These are phyloP conservation scores for Odiellus spinosus DNA, from an alignment of 2,888 invertebrate species.

Conservation along the genomic window DNA sequence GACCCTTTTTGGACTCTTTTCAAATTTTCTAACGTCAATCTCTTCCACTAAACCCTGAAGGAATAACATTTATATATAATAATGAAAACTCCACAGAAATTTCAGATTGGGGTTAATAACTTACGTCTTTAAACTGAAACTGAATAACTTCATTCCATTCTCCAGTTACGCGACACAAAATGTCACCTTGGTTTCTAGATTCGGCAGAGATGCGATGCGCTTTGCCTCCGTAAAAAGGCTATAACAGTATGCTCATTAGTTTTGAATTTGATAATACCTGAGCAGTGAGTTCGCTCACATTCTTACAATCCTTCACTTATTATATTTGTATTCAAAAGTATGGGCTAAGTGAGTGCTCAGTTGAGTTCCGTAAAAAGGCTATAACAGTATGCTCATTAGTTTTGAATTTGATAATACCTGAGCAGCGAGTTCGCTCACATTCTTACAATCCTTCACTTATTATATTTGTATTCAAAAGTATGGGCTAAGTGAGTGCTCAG, in stretches of 20 bases:
- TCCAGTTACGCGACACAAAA: slow-evolving; percentile 31
- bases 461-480: too few relatives aligned
- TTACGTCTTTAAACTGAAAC: slow-evolving; percentile 31
- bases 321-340: too few relatives aligned
- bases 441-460: too few relatives aligned
- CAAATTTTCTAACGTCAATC: slow-evolving; percentile 10
- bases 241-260: slow-evolving; percentile 18
- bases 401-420: too few relatives aligned
- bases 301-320: too few relatives aligned
- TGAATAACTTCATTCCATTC: slow-evolving; percentile 36
- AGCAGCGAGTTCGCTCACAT: too few relatives aligned
- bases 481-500: too few relatives aligned
- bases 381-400: slow-evolving; percentile 18
- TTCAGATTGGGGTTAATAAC: background rate
- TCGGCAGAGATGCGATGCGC: slow-evolving; percentile 35
- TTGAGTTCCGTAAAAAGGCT: slow-evolving; percentile 39
- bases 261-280: too few relatives aligned
- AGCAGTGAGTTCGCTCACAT: too few relatives aligned
- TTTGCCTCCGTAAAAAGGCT: slow-evolving; percentile 39
- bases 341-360: too few relatives aligned
- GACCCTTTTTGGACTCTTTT: slow-evolving; percentile 28
- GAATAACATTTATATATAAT: background rate
- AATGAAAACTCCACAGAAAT: background rate
- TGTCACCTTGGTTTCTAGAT: slow-evolving; percentile 24
- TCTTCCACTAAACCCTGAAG: slow-evolving; percentile 1